Percentiles rank a stretch among this genome's conserved stretches.
phyloP scores from a whole-genome alignment of 2,888 invertebrate species.

The Eristalinus aeneus region DNA sequence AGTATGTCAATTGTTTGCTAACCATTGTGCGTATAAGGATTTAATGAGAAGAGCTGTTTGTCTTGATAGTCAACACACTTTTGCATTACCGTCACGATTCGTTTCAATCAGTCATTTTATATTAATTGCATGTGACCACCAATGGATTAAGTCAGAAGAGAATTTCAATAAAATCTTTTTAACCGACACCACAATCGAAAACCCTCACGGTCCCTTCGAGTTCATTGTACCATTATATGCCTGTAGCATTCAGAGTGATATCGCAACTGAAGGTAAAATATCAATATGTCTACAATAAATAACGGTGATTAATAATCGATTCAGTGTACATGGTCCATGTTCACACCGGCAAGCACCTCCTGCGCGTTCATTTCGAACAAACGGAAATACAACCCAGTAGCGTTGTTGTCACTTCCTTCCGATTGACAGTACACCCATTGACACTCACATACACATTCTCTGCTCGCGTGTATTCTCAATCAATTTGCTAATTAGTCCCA shows the following conservation, averaged over 20 bases:
- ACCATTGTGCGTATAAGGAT: too few species aligned
- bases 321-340: neutral
- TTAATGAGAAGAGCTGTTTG: too few species aligned
- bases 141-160: neutral
- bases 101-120: too few species aligned
- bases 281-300: conserved; percentile 16
- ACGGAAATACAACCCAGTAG: neutral
- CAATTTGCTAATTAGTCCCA: conserved; percentile 63
- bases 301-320: conserved; percentile 11
- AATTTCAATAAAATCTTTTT: neutral
- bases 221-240: neutral
- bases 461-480: conserved; percentile 50
- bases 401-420: neutral
- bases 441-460: neutral
- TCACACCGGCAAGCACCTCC: neutral
- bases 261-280: neutral
- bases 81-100: too few species aligned
- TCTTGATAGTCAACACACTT: too few species aligned
- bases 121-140: neutral
- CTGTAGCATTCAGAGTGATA: neutral
- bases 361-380: neutral
- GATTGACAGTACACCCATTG: neutral
- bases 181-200: neutral
- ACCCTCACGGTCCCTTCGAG: neutral
- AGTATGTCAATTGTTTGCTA: too few species aligned